Evolutionary conservation across 2,888 invertebrate genomes (phyloP).

Genomic region (Galeruca laticollis): DNA sequence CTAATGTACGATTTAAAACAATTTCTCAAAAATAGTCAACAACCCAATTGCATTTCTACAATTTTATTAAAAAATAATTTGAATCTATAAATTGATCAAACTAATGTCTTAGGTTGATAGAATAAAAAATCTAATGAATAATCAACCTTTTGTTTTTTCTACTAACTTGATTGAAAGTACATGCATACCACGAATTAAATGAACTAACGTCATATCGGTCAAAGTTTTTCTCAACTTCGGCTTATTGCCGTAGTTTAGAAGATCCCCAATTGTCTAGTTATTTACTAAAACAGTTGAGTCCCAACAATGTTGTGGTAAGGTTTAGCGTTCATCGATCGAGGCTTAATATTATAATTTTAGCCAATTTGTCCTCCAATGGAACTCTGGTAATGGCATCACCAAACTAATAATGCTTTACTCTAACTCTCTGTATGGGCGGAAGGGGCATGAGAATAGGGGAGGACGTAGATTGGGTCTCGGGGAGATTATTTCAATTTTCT

Average conservation of each 20-base stretch:
- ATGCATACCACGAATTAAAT: background rate
- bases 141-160: no score
- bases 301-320: conserved; percentile 49
- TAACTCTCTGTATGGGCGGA: background rate
- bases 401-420: conserved; percentile 58
- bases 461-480: conserved; percentile 22
- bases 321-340: conserved; percentile 46
- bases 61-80: no score
- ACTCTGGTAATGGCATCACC: conserved; percentile 58
- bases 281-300: conserved; percentile 49
- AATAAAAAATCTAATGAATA: no score
- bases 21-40: no score
- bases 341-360: conserved; percentile 57
- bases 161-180: no score
- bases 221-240: conserved; percentile 18
- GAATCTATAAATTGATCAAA: no score
- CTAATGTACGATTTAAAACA: no score
- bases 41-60: no score
- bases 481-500: conserved; percentile 35
- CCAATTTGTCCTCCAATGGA: conserved; percentile 59
- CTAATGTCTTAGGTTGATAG: no score
- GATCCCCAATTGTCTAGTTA: conserved; percentile 53
- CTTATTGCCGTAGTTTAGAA: conserved; percentile 48
- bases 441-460: conserved; percentile 7
- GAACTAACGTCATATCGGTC: conserved; percentile 3